These are phyloP conservation scores for Lochmaea crataegi DNA, from an alignment of 2,888 invertebrate species.

Conservation along the genomic window DNA sequence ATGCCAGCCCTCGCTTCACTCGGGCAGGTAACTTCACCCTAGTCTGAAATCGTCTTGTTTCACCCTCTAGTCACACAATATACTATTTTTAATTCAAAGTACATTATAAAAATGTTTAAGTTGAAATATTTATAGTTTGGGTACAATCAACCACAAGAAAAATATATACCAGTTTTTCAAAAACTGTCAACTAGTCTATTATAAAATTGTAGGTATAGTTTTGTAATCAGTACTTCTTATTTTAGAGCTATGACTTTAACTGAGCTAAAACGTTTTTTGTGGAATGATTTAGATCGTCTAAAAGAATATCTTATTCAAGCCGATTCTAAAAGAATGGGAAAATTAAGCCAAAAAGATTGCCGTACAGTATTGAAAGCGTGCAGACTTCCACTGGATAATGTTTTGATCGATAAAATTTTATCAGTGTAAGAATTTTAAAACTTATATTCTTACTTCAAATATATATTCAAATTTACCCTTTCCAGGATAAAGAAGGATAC, in stretches of 20 bases:
- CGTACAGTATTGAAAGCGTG: conserved; percentile 76
- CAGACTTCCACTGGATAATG: conserved; percentile 75
- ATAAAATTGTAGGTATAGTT: background rate
- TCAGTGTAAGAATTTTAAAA: conserved; percentile 68
- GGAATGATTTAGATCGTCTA: conserved; percentile 76
- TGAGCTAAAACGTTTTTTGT: conserved; percentile 77
- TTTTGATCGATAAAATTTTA: conserved; percentile 77
- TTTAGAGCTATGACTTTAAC: conserved; percentile 77
- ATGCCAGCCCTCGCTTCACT: too few species aligned
- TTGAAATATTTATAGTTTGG: too few species aligned
- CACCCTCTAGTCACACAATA: too few species aligned
- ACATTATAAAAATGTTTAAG: too few species aligned
- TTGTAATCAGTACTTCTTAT: conserved; percentile 15
- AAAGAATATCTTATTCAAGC: conserved; percentile 71
- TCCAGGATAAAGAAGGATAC: conserved; percentile 73
- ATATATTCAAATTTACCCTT: background rate
- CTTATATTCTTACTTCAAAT: background rate
- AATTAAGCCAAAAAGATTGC: conserved; percentile 70
- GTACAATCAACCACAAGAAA: too few species aligned
- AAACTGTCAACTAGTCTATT: too few species aligned
- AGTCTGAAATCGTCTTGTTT: too few species aligned
- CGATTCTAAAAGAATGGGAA: conserved; percentile 70
- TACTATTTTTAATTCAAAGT: too few species aligned
- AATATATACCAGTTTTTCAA: too few species aligned
- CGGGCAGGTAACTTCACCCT: too few species aligned